A percentile compares a stretch with the other conserved stretches of the same genome.
Conservation (phyloP, 2,113 vertebrate genomes). For the Gymnogyps californianus region DNA sequence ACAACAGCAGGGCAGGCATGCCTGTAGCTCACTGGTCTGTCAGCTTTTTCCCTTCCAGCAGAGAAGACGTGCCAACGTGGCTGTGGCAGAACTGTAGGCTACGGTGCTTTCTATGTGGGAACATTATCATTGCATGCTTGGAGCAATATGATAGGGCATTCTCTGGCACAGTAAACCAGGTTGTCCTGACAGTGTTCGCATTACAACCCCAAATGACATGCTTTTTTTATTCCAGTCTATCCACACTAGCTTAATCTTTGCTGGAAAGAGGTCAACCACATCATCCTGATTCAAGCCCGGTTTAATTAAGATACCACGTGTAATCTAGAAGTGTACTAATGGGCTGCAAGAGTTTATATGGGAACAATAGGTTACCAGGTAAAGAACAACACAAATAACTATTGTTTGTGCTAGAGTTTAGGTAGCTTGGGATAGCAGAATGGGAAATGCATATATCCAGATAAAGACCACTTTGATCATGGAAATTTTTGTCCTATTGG, state of each 20-base stretch:
- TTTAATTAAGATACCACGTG: background rate
- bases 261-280: background rate
- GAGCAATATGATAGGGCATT: background rate
- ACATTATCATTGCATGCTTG: background rate
- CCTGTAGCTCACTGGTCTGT: background rate
- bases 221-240: background rate
- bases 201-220: background rate
- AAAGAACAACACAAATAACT: background rate
- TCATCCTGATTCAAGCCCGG: background rate
- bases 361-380: background rate
- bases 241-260: background rate
- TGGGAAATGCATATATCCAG: background rate
- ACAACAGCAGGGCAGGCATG: background rate
- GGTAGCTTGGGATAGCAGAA: background rate
- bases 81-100: background rate
- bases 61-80: background rate
- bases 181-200: background rate
- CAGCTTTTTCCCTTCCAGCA: background rate
- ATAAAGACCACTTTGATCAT: background rate
- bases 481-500: background rate
- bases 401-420: background rate
- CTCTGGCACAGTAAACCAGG: background rate
- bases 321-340: background rate
- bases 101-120: background rate
- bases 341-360: background rate